Conservation (phyloP, 2,797 vertebrate genomes). For the Poecilia velifera region DNA sequence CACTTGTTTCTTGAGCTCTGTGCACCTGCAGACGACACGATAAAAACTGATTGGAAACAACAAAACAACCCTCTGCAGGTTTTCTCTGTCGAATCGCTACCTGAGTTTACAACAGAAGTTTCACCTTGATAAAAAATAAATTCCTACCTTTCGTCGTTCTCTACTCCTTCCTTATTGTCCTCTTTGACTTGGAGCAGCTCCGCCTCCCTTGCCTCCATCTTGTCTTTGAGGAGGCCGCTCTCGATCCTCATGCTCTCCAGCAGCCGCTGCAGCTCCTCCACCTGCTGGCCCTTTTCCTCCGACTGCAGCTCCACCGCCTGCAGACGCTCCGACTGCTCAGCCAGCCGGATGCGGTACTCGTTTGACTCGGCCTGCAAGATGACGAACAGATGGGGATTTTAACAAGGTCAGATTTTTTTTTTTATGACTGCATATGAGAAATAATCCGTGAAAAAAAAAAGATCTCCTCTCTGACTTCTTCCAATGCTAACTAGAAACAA, state of each 20-base stretch:
- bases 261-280: conserved; percentile 85
- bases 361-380: conserved; percentile 68
- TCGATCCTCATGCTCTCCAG: conserved; percentile 85
- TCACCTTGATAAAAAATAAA: too few relatives aligned
- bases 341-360: conserved; percentile 69
- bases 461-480: too few relatives aligned
- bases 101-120: not conserved
- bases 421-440: not conserved
- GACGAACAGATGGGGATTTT: conserved; percentile 3
- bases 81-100: not conserved
- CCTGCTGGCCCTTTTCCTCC: conserved; percentile 67
- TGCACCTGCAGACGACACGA: conserved; percentile 72
- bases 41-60: not conserved
- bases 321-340: conserved; percentile 73
- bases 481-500: too few relatives aligned
- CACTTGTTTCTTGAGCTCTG: conserved; percentile 86
- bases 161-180: conserved; percentile 59
- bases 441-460: too few relatives aligned
- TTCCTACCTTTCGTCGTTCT: conserved; percentile 80
- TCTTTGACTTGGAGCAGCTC: conserved; percentile 81
- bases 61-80: not conserved
- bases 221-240: conserved; percentile 78
- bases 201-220: conserved; percentile 79
- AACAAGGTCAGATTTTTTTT: not conserved
- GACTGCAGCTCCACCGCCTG: conserved; percentile 67